A percentile compares a stretch with the other conserved stretches of the same genome.
Evolutionary conservation across 2,797 vertebrate species (phyloP).

Genomic region (Crax fasciolata): DNA sequence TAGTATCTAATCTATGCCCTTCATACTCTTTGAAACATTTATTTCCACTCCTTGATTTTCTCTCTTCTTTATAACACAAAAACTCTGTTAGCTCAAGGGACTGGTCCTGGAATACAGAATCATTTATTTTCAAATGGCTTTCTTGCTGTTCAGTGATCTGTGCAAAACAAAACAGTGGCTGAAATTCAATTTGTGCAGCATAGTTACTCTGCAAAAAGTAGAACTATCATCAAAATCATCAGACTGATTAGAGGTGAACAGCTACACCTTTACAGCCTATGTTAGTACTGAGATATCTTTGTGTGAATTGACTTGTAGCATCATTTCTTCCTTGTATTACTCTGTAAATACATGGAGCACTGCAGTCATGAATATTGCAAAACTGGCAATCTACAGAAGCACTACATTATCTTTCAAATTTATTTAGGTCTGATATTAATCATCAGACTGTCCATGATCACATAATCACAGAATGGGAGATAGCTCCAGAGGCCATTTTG

Average conservation of each 20-base stretch:
- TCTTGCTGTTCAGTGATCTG: conserved; percentile 36
- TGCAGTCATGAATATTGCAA: not conserved
- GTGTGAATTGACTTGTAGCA: not conserved
- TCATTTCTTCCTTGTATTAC: not conserved
- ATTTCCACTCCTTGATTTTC: not conserved
- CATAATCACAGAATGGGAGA: not conserved
- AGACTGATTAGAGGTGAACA: not conserved
- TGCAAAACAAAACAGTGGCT: not conserved
- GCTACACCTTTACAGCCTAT: not conserved
- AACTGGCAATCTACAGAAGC: not conserved
- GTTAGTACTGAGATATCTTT: not conserved
- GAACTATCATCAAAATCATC: not conserved
- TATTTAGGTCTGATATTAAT: not conserved
- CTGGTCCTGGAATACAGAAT: not conserved
- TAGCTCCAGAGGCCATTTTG: not conserved
- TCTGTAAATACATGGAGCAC: not conserved
- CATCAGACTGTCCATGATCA: not conserved
- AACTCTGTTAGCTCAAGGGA: not conserved
- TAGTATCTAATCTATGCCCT: not conserved
- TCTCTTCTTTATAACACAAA: not conserved
- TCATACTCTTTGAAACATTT: not conserved
- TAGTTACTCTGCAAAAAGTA: conserved; percentile 10
- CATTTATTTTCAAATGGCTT: conserved; percentile 31
- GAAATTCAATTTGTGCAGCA: conserved; percentile 17
- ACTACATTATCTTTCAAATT: not conserved